phyloP scores from a whole-genome alignment of 1,140 invertebrate genomes.

The Cyrtorhinus lividipennis region DNA sequence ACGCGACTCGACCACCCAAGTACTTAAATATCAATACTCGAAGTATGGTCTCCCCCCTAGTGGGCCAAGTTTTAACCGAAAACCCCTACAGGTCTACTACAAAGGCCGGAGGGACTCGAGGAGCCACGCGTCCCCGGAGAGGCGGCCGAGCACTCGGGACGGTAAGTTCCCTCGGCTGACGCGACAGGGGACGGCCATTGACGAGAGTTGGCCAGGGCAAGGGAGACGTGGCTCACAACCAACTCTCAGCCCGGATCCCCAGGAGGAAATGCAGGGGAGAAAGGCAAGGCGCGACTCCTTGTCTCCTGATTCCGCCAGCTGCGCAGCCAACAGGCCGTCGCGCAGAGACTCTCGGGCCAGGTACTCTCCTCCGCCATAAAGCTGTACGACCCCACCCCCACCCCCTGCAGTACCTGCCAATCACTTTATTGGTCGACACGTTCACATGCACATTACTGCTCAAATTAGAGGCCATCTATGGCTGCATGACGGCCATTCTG shows the following conservation, averaged over 20 bases:
- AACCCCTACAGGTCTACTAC: slow-evolving; percentile 24
- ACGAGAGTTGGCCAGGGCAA: slow-evolving; percentile 60
- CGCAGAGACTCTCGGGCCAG: slow-evolving; percentile 58
- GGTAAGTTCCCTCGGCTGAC: slow-evolving; percentile 52
- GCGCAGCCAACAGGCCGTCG: slow-evolving; percentile 29
- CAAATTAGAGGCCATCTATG: too few species aligned
- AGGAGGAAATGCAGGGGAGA: slow-evolving; percentile 38
- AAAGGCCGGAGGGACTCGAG: slow-evolving; percentile 46
- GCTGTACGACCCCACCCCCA: background rate
- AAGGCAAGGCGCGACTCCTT: slow-evolving; percentile 66
- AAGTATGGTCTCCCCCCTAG: slow-evolving; percentile 9
- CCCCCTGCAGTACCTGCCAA: background rate
- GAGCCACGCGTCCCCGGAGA: slow-evolving; percentile 37
- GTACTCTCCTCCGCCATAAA: too few species aligned
- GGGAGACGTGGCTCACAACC: slow-evolving; percentile 59
- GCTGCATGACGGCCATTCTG: too few species aligned
- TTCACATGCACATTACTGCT: too few species aligned
- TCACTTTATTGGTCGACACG: background rate
- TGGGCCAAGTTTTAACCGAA: slow-evolving; percentile 10
- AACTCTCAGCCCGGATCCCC: slow-evolving; percentile 58
- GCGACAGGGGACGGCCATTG: slow-evolving; percentile 73
- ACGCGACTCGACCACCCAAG: slow-evolving; percentile 73
- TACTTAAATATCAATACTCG: slow-evolving; percentile 19
- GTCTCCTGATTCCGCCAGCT: slow-evolving; percentile 65
- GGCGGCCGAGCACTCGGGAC: slow-evolving; percentile 25